Base-by-base conservation (phyloP, 2,888 invertebrate species). In the Ecdyonurus torrentis region DNA sequence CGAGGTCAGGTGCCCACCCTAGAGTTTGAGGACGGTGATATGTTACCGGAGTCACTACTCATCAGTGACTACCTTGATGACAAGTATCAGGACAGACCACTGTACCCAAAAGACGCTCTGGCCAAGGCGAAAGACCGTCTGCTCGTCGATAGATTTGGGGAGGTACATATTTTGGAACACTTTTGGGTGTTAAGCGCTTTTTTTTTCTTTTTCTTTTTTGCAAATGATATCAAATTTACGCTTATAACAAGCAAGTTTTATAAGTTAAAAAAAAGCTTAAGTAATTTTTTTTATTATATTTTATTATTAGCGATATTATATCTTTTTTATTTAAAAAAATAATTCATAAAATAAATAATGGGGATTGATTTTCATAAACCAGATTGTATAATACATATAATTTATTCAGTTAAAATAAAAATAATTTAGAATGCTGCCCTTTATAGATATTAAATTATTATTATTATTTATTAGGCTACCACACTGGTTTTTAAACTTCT, bases 41-140 rank as follows among this genome's bases (percentile, higher is more conserved):
- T 80, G 1, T 75, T 93, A 18, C 86, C 84, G 70, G 92, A 92
- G 72, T 91, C 91, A 67, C 78, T 86, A 67, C 83, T 92, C 37
- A 82, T 91, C 65, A 83, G 83, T 67, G 86, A 88, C 67, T 92
- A 89, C 71, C 73, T 92, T 64, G 91, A 93, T 71, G 91, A 91
- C 69, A 84, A 84, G 69, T 89, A 87, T 73, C 82, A 85, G 1
- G 79, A 84, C 55, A 67, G 66, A 10, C 80, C 81, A 1, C 76
- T 92, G 23, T 82, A 86, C 68, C 79, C 88, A 1, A 75, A 77
- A 10, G 84, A 87, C 71, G 87, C 64, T 68, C 87, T 67, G 62
- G 79, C 81, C 67, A 84, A 83, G 70, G 88, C 88, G 52, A 80
- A 86, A 70, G 89, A 89, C 69, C 83, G 84, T 70, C 78, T 89